Evolutionary conservation across 2,113 vertebrate genomes (phyloP).

Genomic region (Eulemur macaco): DNA sequence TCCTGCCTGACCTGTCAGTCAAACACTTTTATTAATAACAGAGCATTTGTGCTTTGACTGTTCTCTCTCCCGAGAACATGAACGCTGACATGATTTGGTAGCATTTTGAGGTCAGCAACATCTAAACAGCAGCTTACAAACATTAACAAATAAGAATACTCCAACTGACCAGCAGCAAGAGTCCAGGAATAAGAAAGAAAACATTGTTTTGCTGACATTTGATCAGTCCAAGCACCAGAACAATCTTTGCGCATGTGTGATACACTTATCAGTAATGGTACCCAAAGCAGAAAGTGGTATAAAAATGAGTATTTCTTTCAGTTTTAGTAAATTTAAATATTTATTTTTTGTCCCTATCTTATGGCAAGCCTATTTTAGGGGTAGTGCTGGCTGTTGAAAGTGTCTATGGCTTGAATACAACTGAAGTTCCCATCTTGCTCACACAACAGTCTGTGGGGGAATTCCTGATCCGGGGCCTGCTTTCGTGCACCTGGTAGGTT

Average conservation of each 20-base stretch:
- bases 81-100: not conserved
- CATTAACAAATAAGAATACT: not conserved
- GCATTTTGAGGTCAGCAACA: slow-evolving; percentile 25
- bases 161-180: not conserved
- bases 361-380: not conserved
- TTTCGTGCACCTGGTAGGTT: not conserved
- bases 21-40: slow-evolving; percentile 51
- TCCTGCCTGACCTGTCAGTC: slow-evolving; percentile 16
- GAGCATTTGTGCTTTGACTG: not conserved
- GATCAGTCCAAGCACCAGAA: not conserved
- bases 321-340: not conserved
- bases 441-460: not conserved
- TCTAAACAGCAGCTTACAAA: not conserved
- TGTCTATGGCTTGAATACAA: not conserved
- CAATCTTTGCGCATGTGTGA: not conserved
- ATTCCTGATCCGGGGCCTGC: not conserved
- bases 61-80: not conserved
- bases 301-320: not conserved
- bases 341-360: not conserved
- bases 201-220: not conserved
- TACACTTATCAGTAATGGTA: too few species aligned
- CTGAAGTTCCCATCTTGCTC: not conserved
- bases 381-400: not conserved
- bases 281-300: not conserved
- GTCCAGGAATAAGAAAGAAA: not conserved